Evolutionary conservation across 2,888 invertebrate genomes (phyloP), one percentile per base, ranked within the genome.

Genomic region (Cepaea hortensis): DNA sequence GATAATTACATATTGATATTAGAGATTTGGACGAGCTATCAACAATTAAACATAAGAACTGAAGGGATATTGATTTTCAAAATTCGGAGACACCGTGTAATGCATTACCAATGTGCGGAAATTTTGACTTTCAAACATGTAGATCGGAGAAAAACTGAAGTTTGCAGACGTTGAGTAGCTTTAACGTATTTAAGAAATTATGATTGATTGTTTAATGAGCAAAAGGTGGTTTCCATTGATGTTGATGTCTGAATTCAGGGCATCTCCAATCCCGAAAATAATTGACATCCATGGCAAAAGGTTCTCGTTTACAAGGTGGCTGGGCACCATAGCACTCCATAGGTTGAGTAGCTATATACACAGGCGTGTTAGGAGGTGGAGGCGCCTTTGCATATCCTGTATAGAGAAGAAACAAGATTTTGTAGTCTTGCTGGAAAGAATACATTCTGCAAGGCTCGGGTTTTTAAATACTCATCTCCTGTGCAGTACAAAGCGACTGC

Each of bases 241-340:
- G 79, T 4, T 72, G 83, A 23, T 48, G 70, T 68, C 23, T 77
- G 35, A n/a, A 7, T 35, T 62, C 50, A 55, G 70, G 62, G 72
- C 84, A 83, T 50, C 87, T 9, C 83, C 80, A 87, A n/a, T 87
- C 83, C 46, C 79, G 18, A 65, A 84, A 84, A 50, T 84, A 87
- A 65, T 87, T 84, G 23, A 87, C 84, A 50, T 79, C 79, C 62
- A 20, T 15, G 7, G 72, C 72, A 80, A 84, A 87, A 0, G 87
- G 87, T 35, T 65, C 35, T 18, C 55, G 23, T n/a, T 77, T 77
- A 79, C 77, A 77, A n/a, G 62, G 48, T 23, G 61, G 46, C n/a
- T 48, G 65, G 48, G 61, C 50, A 4, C 84, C 76, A 65, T 84
- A 87, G 80, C 87, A 87, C 23, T 76, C 82, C 6, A 87, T 6